Evolutionary conservation across 2,888 invertebrate genomes (phyloP).

Genomic region (Rhabditoides inermis): DNA sequence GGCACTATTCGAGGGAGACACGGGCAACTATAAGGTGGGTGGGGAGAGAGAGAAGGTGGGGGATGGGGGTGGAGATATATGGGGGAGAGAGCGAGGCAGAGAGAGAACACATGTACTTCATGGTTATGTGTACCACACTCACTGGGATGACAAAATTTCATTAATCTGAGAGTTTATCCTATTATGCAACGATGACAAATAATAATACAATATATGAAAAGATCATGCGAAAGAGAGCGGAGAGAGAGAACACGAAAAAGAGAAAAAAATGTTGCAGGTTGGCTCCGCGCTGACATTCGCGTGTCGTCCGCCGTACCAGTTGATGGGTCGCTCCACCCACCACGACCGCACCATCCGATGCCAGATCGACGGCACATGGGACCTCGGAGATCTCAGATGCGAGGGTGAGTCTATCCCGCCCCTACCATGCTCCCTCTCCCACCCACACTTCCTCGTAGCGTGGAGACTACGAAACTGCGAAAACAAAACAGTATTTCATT

Average conservation of each 20-base stretch:
- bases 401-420: slow-evolving; percentile 69
- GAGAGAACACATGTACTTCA: too few relatives aligned
- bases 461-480: too few relatives aligned
- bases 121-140: too few relatives aligned
- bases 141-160: too few relatives aligned
- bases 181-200: not conserved
- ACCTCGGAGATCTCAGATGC: slow-evolving; percentile 87
- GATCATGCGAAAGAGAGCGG: not conserved
- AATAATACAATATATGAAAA: not conserved
- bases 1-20: slow-evolving; percentile 72
- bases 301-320: slow-evolving; percentile 80
- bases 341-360: slow-evolving; percentile 83
- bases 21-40: slow-evolving; percentile 55
- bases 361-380: slow-evolving; percentile 86
- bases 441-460: too few relatives aligned
- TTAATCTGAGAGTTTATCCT: too few relatives aligned
- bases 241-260: not conserved
- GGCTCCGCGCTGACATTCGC: slow-evolving; percentile 90
- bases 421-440: too few relatives aligned
- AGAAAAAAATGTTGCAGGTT: slow-evolving; percentile 56
- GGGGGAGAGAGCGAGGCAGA: too few relatives aligned
- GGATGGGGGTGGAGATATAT: too few relatives aligned
- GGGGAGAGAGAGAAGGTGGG: slow-evolving; percentile 5
- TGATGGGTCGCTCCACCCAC: slow-evolving; percentile 81
- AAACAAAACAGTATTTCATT: not conserved